These are phyloP conservation scores for Stegana nigrithorax DNA, from an alignment of 2,888 invertebrate species.

Conservation along the genomic window DNA sequence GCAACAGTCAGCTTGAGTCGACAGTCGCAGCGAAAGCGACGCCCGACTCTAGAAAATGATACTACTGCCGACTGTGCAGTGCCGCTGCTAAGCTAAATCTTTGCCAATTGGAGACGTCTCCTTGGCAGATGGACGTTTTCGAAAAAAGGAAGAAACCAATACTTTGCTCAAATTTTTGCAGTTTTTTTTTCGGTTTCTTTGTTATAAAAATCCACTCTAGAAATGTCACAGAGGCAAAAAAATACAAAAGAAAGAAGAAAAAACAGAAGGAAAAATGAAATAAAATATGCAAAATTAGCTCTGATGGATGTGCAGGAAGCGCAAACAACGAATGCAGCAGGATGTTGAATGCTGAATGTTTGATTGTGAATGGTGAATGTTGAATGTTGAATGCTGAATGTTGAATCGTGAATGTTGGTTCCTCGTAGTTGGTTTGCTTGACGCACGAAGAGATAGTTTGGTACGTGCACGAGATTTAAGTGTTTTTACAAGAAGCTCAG, in stretches of 20 bases:
- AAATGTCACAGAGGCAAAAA: neutral
- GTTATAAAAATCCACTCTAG: too few relatives aligned
- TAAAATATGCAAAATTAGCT: conserved; percentile 59
- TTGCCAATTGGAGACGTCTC: conserved; percentile 2
- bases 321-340: conserved; percentile 15
- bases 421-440: too few relatives aligned
- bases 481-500: conserved; percentile 61
- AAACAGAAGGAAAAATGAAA: neutral
- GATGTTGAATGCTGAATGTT: conserved; percentile 20
- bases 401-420: too few relatives aligned
- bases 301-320: conserved; percentile 60
- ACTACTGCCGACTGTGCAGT: too few relatives aligned
- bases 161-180: too few relatives aligned
- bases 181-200: neutral
- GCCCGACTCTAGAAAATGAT: too few relatives aligned
- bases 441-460: conserved; percentile 10
- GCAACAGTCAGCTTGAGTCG: too few relatives aligned
- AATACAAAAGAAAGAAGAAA: neutral
- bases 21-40: neutral
- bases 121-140: neutral
- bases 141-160: conserved; percentile 1
- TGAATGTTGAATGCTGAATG: too few relatives aligned
- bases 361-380: conserved; percentile 26
- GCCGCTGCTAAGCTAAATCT: conserved; percentile 5
- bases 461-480: conserved; percentile 31